Conservation (phyloP, 2,113 vertebrate species). For the Gorsachius goisagi region DNA sequence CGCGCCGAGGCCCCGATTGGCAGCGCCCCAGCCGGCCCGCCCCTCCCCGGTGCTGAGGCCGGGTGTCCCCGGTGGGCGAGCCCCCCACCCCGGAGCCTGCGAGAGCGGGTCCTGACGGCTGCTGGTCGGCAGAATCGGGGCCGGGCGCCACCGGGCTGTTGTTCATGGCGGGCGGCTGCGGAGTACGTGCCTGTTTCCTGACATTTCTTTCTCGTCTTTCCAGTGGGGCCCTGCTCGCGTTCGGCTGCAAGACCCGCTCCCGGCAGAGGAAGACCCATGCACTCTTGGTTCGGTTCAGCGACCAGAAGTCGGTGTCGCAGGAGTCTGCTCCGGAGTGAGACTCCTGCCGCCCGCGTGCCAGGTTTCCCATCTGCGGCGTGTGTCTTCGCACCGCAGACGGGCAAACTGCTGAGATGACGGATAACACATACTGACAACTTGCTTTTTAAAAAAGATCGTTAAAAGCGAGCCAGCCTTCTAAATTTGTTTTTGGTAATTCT, state of each 20-base stretch:
- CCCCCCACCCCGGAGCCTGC: fast-evolving
- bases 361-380: neutral
- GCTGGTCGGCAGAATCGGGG: neutral
- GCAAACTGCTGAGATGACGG: neutral
- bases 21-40: neutral
- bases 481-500: neutral
- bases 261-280: fast-evolving
- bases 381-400: neutral
- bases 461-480: neutral
- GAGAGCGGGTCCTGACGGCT: neutral
- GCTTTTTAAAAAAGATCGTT: neutral
- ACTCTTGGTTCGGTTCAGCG: fast-evolving
- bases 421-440: neutral
- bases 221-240: fast-evolving
- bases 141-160: neutral
- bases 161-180: fast-evolving
- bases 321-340: neutral
- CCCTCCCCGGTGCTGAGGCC: neutral
- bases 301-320: neutral
- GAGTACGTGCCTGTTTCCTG: neutral
- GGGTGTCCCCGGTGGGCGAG: no score
- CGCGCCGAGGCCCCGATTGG: neutral
- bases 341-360: neutral
- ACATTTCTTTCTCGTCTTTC: fast-evolving
- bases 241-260: fast-evolving